Base-by-base conservation (phyloP, 2,113 vertebrate genomes). In the Brachyistius frenatus region DNA sequence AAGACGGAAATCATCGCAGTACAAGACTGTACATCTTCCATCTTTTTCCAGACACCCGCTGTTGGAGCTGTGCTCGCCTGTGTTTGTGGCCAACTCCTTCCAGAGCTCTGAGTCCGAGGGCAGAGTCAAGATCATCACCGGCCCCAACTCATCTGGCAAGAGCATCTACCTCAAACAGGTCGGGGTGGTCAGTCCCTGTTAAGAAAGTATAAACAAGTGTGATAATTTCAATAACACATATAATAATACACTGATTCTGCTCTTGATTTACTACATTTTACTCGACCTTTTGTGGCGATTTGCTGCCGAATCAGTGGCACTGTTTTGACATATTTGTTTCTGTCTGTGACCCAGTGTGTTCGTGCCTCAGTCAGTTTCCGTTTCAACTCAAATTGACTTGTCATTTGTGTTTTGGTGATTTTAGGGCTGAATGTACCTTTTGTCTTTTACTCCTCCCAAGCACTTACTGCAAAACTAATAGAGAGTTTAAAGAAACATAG, bases 81-180 rank as follows among this genome's bases (percentile, higher is more conserved):
- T 98, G 41, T 99, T 97, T 2, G 97, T 99, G 78, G 94, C 98
- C 83, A 99, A 99, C 82, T 94, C 96, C n/a, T 94, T 93, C 64
- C 86, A 95, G 76, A 96, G 95, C 0, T 89, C 90, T 0, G 95
- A 96, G 73, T 88, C 90, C 0, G 91, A 92, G 30, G 94, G 94
- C 30, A 95, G 95, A 86, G 93, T 99, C 73, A 98, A 97, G 88
- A 92, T 99, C 75, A 94, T 99, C 88, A 99, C 97, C 0, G 97
- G 97, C 13, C 98, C 98, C 46, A 99, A 99, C 85, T 99, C 98
- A 23, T 99, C 97, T 55, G 98, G 98, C 61, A 99, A 99, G 86
- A 99, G 98, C 32, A 89, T 99, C 72, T 99, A 97, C 89, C 94
- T 99, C 64, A 99, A 99, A 90, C 97, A 99, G 94, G 96, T 96